Base-by-base conservation (phyloP, 2,113 vertebrate genomes). In the Fregetta grallaria region DNA sequence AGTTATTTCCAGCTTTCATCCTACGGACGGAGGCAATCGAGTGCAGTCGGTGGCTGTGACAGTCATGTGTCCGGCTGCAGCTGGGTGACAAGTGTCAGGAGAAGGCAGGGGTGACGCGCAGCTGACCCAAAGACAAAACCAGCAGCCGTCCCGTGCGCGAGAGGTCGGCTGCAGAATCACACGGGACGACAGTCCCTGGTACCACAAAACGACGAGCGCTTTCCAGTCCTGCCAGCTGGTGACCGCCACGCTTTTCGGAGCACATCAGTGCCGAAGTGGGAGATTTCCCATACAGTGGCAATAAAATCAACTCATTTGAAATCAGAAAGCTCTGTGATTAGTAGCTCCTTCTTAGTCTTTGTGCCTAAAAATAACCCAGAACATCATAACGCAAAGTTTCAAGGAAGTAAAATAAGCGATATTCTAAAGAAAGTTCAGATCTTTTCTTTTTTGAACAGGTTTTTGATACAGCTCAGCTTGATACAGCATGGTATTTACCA, bases 401-500 rank as follows among this genome's bases (percentile, higher is more conserved):
- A 65, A 70, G 84, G 75, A 75, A 89, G 73, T 40, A 63, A 50
- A 91, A 88, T 71, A 87, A 72, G 80, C 1, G 3, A 32, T 74
- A 38, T 65, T 91, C 85, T 77, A 55, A 88, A 72, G 26, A 49
- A 83, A 88, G 75, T 66, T 79, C 63, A 19, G 1, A 23, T 74
- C 63, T 86, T 87, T 89, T 68, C 4, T 53, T 68, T 94, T 89
- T 67, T 76, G 40, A 95, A 68, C 88, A 78, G 91, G 61, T 96
- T 96, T 94, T 94, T 93, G 79, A 86, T 91, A 79, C 47, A 82
- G 80, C 91, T 89, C 90, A 67, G 90, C 93, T 94, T 94, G 90
- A 61, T 88, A 75, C 91, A 93, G 73, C 72, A 8, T 90, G 88
- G 63, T 84, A 56, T 95, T 93, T 96, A 92, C 92, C 95, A 95